These are phyloP conservation scores for Autographa pulchrina DNA, from an alignment of 2,888 invertebrate genomes.

Conservation along the genomic window DNA sequence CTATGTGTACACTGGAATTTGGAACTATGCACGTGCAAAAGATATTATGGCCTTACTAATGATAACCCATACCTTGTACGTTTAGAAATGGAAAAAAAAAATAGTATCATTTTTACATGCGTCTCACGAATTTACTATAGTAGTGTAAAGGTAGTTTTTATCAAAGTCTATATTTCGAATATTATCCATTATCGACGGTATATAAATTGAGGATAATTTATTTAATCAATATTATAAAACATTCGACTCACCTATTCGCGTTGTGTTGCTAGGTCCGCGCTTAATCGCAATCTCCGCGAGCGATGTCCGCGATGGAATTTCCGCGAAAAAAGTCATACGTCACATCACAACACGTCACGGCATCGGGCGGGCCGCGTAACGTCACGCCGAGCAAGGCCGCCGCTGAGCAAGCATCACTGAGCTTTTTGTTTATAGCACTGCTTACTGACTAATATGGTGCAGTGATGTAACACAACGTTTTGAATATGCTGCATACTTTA, in stretches of 20 bases:
- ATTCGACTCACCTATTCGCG: conserved; percentile 9
- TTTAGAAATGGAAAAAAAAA: no score
- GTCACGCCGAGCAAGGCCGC: conserved; percentile 82
- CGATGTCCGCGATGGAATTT: conserved; percentile 83
- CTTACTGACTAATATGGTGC: conserved; percentile 64
- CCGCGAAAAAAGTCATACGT: conserved; percentile 86
- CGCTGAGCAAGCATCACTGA: conserved; percentile 67
- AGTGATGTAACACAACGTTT: conserved; percentile 55
- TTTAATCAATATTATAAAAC: background rate
- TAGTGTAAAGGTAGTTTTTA: no score
- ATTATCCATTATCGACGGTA: background rate
- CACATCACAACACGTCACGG: conserved; percentile 74
- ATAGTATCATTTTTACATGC: no score
- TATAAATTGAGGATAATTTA: background rate
- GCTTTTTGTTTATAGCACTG: conserved; percentile 68
- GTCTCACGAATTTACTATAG: background rate
- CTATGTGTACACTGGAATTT: conserved; percentile 69
- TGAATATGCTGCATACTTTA: conserved; percentile 24
- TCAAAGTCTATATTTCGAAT: background rate
- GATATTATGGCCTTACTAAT: background rate
- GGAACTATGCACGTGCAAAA: conserved; percentile 61
- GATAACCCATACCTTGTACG: no score
- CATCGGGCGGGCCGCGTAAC: conserved; percentile 71
- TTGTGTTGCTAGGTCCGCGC: conserved; percentile 45
- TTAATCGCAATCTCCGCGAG: conserved; percentile 67